Conservation (phyloP, 2,888 invertebrate genomes). For the Plagodis pulveraria region DNA sequence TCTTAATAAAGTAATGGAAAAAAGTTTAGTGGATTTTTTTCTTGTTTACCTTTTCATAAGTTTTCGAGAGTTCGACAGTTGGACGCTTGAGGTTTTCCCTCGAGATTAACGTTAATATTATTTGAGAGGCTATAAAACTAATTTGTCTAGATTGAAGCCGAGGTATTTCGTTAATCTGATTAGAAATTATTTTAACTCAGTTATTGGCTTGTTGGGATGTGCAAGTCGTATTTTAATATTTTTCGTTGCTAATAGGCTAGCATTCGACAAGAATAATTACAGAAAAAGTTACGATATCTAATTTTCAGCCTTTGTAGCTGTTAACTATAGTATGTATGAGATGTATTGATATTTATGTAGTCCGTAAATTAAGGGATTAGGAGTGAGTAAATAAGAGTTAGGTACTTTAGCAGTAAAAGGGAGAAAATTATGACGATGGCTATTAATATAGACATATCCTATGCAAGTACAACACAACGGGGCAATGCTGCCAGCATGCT, state of each 20-base stretch:
- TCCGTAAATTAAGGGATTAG: no score
- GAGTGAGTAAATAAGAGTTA: no score
- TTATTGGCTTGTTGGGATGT: not conserved
- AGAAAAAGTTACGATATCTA: no score
- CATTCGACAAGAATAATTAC: no score
- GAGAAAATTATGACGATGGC: no score
- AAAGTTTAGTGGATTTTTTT: constrained; percentile 20
- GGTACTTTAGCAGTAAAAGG: no score
- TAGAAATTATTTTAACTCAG: not conserved
- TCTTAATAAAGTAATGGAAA: constrained; percentile 22
- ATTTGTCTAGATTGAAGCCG: constrained; percentile 3
- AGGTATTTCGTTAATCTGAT: not conserved
- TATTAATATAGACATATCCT: no score
- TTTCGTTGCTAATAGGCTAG: no score
- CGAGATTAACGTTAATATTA: constrained; percentile 15
- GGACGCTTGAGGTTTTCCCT: constrained; percentile 15
- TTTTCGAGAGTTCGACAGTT: constrained; percentile 23
- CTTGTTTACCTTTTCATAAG: constrained; percentile 19
- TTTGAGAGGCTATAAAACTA: constrained; percentile 9
- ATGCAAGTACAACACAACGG: not conserved
- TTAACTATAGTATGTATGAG: no score
- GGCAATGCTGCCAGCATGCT: no score
- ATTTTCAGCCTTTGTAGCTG: no score
- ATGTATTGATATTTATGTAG: no score
- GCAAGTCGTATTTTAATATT: not conserved